Percentiles rank a stretch among this genome's conserved stretches.
These are phyloP conservation scores for Arothron firmamentum DNA, from an alignment of 2,113 vertebrate genomes.

Conservation along the genomic window DNA sequence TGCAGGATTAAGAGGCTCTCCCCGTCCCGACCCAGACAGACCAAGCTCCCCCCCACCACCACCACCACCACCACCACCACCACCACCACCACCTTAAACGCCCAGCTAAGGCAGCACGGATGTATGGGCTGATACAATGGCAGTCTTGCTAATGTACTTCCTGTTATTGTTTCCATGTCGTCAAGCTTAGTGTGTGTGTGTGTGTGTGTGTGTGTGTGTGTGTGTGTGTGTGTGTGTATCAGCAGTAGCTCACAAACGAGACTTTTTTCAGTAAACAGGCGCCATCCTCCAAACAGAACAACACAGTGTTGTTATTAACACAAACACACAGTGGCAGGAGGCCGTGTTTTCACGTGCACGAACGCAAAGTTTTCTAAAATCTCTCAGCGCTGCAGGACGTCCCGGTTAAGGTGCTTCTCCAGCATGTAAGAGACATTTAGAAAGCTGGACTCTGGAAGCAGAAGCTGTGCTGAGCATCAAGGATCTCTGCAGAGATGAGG, in stretches of 20 bases:
- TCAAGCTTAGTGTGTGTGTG: constrained; percentile 32
- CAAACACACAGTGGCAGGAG: constrained; percentile 18
- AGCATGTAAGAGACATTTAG: too few species aligned
- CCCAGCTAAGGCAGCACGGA: constrained; percentile 52
- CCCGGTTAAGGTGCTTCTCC: too few species aligned
- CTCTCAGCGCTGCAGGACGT: too few species aligned
- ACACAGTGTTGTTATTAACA: constrained; percentile 9
- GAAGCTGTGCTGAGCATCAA: too few species aligned
- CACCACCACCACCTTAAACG: background rate
- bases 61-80: background rate
- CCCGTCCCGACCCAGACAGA: constrained; percentile 48
- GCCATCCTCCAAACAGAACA: background rate
- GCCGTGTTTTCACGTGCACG: too few species aligned
- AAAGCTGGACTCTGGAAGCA: too few species aligned
- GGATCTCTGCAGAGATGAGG: background rate
- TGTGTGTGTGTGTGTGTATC: constrained; percentile 7
- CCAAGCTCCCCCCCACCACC: too few species aligned
- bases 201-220: too few species aligned
- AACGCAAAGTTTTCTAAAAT: too few species aligned
- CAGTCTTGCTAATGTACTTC: constrained; percentile 62
- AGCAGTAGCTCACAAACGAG: too few species aligned
- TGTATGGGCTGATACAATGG: constrained; percentile 63
- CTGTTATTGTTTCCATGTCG: constrained; percentile 60
- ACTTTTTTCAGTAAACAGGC: too few species aligned
- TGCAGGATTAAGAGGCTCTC: constrained; percentile 57